Percentiles rank a stretch among this genome's conserved stretches.
Conservation (phyloP, 2,797 vertebrate genomes). For the Smutsia temminckii region DNA sequence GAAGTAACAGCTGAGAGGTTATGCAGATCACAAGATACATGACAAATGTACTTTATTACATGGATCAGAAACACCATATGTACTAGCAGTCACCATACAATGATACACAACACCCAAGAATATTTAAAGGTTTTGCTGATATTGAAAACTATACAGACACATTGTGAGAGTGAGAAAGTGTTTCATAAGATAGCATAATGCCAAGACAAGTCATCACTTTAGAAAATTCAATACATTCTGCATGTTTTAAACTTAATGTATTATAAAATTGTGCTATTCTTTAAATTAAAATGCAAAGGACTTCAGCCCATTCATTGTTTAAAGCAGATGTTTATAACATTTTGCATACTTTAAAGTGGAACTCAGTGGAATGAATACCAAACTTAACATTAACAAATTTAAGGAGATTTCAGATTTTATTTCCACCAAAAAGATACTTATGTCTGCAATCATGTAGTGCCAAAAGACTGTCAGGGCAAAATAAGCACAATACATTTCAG, state of each 20-base stretch:
- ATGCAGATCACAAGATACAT: slow-evolving; percentile 80
- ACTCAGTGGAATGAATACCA: slow-evolving; percentile 58
- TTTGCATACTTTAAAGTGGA: slow-evolving; percentile 66
- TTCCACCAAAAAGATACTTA: slow-evolving; percentile 50
- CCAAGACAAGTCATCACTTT: slow-evolving; percentile 58
- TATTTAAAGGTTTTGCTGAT: slow-evolving; percentile 71
- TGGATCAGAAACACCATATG: slow-evolving; percentile 80
- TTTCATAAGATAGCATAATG: slow-evolving; percentile 78
- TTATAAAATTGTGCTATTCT: slow-evolving; percentile 64
- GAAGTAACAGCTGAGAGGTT: slow-evolving; percentile 79
- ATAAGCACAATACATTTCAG: neutral
- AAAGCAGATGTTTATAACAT: slow-evolving; percentile 70
- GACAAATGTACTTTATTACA: slow-evolving; percentile 83
- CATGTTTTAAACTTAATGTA: slow-evolving; percentile 56
- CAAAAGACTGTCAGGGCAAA: neutral
- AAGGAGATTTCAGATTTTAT: slow-evolving; percentile 60
- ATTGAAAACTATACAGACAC: slow-evolving; percentile 78
- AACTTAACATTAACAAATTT: slow-evolving; percentile 66
- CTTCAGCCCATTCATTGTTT: slow-evolving; percentile 64
- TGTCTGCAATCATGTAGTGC: neutral
- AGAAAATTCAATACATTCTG: slow-evolving; percentile 67
- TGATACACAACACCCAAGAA: slow-evolving; percentile 74
- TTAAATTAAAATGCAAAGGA: slow-evolving; percentile 67
- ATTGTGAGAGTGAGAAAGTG: slow-evolving; percentile 72
- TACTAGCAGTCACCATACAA: slow-evolving; percentile 71